Percentiles rank a stretch among this genome's conserved stretches.
These are phyloP conservation scores for Micoletzkya japonica DNA, from an alignment of 2,888 invertebrate genomes.

Conservation along the genomic window DNA sequence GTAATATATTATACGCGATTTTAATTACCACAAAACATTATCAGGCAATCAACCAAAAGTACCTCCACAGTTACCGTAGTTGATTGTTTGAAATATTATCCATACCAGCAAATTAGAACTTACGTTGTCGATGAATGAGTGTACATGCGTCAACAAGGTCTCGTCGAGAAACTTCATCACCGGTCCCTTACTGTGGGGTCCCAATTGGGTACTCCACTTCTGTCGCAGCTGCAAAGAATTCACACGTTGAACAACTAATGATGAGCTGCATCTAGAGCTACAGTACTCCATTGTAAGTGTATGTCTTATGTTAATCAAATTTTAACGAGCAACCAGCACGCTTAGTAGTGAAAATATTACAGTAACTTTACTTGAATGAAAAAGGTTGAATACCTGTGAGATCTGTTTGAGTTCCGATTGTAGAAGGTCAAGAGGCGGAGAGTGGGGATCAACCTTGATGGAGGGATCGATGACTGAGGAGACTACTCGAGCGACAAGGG, in stretches of 20 bases:
- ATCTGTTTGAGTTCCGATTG: background rate
- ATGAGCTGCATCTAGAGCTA: too few relatives aligned
- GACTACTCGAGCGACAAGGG: conserved; percentile 20
- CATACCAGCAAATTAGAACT: background rate
- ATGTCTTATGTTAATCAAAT: too few relatives aligned
- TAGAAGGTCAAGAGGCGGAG: conserved; percentile 14
- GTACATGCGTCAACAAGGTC: conserved; percentile 49
- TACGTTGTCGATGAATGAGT: conserved; percentile 54
- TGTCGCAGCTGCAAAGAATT: conserved; percentile 43
- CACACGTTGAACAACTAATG: too few relatives aligned
- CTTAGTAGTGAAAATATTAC: too few relatives aligned
- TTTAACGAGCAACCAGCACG: too few relatives aligned
- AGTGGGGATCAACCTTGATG: conserved; percentile 4
- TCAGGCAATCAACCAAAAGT: background rate
- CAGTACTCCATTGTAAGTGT: too few relatives aligned
- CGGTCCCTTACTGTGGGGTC: conserved; percentile 32
- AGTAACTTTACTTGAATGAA: too few relatives aligned
- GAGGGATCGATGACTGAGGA: conserved; percentile 22
- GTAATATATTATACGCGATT: too few relatives aligned
- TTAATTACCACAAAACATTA: background rate
- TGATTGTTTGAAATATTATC: background rate
- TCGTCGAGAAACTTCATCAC: conserved; percentile 50
- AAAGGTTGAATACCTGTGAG: background rate
- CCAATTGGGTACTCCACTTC: conserved; percentile 37
- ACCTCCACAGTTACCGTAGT: background rate